Conservation (phyloP, 1,140 invertebrate species). For the Dinoponera quadriceps region DNA sequence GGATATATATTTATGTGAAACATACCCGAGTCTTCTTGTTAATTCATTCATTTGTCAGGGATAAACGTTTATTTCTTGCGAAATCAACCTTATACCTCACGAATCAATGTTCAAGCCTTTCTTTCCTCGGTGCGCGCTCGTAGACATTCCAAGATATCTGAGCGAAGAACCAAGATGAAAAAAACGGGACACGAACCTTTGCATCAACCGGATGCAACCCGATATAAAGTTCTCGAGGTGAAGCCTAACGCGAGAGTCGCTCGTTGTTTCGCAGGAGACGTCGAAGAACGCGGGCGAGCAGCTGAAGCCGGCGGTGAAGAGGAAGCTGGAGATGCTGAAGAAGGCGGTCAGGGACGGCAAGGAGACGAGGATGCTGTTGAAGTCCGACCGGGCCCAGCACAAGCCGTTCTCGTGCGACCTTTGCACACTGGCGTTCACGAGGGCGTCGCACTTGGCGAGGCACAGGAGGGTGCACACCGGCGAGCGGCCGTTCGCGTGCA, state of each 20-base stretch:
- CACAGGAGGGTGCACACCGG: constrained; percentile 90
- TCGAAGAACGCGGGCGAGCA: constrained; percentile 70
- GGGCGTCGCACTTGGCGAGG: constrained; percentile 91
- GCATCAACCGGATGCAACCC: too few species aligned
- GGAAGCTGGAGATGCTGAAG: constrained; percentile 58
- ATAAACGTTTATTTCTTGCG: too few species aligned
- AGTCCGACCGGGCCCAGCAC: constrained; percentile 76
- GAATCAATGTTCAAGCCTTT: too few species aligned
- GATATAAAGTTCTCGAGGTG: neutral
- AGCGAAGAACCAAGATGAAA: too few species aligned
- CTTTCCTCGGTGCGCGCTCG: too few species aligned
- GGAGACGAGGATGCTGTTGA: constrained; percentile 42
- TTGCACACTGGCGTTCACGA: constrained; percentile 86
- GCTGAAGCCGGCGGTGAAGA: constrained; percentile 63
- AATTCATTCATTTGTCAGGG: too few species aligned
- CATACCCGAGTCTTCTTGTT: too few species aligned
- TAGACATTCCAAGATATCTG: too few species aligned
- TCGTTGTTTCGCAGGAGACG: constrained; percentile 72
- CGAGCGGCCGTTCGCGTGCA: constrained; percentile 87
- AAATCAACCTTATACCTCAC: too few species aligned
- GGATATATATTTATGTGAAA: too few species aligned
- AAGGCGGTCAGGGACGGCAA: constrained; percentile 57
- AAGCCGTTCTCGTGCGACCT: constrained; percentile 85
- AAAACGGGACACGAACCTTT: too few species aligned
- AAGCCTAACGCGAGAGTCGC: neutral